phyloP scores from a whole-genome alignment of 2,888 invertebrate genomes.

The Cataglyphis cursor region DNA sequence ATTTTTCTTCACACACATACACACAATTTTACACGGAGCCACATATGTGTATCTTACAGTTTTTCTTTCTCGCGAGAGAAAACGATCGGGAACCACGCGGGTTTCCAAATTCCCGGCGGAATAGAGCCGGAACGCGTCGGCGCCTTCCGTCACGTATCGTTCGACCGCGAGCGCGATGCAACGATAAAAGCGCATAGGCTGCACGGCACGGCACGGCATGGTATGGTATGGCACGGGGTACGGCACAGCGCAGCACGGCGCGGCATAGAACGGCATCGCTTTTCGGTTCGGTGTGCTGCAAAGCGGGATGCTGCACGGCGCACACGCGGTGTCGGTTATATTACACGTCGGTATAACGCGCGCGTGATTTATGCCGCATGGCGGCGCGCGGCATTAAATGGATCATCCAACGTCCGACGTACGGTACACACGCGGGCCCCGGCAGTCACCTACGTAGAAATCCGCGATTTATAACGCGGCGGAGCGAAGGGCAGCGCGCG shows the following conservation, averaged over 20 bases:
- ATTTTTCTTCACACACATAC: not conserved
- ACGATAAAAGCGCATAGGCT: slow-evolving; percentile 29
- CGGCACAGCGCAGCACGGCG: not conserved
- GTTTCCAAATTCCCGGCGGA: slow-evolving; percentile 32
- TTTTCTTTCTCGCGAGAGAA: not conserved
- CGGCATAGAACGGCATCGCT: slow-evolving; percentile 1
- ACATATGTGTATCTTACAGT: not conserved
- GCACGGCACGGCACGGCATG: not conserved
- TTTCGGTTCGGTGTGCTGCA: slow-evolving; percentile 61
- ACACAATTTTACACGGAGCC: not conserved
- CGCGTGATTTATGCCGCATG: slow-evolving; percentile 78
- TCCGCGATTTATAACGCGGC: slow-evolving; percentile 79
- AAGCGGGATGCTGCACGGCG: slow-evolving; percentile 65
- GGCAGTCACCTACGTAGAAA: slow-evolving; percentile 78
- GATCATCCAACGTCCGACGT: slow-evolving; percentile 77
- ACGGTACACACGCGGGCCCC: slow-evolving; percentile 72
- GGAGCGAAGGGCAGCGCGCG: slow-evolving; percentile 70
- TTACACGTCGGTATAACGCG: slow-evolving; percentile 79
- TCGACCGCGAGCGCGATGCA: slow-evolving; percentile 35
- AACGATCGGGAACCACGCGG: not conserved
- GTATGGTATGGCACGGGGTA: not conserved
- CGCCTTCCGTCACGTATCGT: slow-evolving; percentile 19
- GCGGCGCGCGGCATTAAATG: slow-evolving; percentile 78
- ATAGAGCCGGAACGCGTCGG: slow-evolving; percentile 2
- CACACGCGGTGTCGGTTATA: slow-evolving; percentile 78